Evolutionary conservation across 2,113 vertebrate species (phyloP).

Genomic region (Condylura cristata): DNA sequence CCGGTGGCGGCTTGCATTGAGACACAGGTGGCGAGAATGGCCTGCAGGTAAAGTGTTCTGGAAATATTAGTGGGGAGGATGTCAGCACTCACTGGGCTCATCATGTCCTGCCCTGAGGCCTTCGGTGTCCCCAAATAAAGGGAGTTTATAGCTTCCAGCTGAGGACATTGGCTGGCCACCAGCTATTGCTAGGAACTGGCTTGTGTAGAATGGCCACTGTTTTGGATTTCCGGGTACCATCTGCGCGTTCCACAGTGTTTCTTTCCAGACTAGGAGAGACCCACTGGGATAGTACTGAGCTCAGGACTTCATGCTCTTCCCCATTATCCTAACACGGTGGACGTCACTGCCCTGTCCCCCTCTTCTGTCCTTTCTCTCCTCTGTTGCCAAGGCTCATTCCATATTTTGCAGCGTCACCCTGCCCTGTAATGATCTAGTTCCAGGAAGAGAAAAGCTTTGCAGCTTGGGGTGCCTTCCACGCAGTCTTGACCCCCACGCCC

Average conservation of each 20-base stretch:
- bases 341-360: no score
- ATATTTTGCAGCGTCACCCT: background rate
- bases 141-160: slow-evolving; percentile 73
- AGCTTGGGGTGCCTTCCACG: background rate
- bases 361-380: no score
- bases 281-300: background rate
- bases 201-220: slow-evolving; percentile 56
- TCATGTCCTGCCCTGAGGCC: slow-evolving; percentile 68
- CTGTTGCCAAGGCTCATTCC: background rate
- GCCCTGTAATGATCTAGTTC: background rate
- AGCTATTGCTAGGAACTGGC: slow-evolving; percentile 65
- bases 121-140: slow-evolving; percentile 71
- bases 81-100: slow-evolving; percentile 41
- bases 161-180: slow-evolving; percentile 62
- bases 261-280: background rate
- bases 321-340: background rate
- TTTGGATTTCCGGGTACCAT: slow-evolving; percentile 53
- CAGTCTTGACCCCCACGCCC: background rate
- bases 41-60: slow-evolving; percentile 52
- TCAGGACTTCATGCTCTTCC: slow-evolving; percentile 18
- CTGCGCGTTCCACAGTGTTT: slow-evolving; percentile 28
- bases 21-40: slow-evolving; percentile 27
- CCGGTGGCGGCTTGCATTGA: background rate
- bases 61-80: slow-evolving; percentile 41
- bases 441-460: background rate